Conservation (phyloP, 1,140 invertebrate species). For the Papilio glaucus region DNA sequence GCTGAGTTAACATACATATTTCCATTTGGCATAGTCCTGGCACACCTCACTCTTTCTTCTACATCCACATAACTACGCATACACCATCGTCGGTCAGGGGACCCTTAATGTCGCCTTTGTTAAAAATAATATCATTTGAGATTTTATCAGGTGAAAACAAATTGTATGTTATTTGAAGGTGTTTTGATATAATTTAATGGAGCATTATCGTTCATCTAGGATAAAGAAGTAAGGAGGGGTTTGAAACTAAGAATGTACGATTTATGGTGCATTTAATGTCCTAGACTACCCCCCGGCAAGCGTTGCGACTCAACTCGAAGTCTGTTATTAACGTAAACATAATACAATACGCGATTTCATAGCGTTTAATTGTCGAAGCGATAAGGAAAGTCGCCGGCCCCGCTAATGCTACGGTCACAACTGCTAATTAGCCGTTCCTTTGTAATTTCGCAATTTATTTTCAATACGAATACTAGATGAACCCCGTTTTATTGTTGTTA, state of each 20-base stretch:
- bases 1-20: no score
- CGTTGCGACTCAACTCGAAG: constrained; percentile 61
- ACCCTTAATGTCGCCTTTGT: neutral
- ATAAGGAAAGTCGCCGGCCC: constrained; percentile 71
- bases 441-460: constrained; percentile 61
- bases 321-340: constrained; percentile 77
- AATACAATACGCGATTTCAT: constrained; percentile 76
- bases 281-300: constrained; percentile 56
- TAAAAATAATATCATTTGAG: neutral
- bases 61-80: no score
- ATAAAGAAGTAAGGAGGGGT: constrained; percentile 28
- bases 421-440: constrained; percentile 71
- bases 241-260: constrained; percentile 53
- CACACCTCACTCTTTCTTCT: no score
- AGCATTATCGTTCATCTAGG: constrained; percentile 28
- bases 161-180: constrained; percentile 27
- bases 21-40: no score
- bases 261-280: constrained; percentile 75
- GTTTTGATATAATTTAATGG: constrained; percentile 1
- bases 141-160: constrained; percentile 23
- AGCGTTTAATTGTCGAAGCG: constrained; percentile 77
- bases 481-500: constrained; percentile 39
- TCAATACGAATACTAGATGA: constrained; percentile 41
- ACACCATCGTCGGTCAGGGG: no score
- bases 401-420: constrained; percentile 72